Evolutionary conservation across 2,113 vertebrate species (phyloP).

Genomic region (Antechinus flavipes): DNA sequence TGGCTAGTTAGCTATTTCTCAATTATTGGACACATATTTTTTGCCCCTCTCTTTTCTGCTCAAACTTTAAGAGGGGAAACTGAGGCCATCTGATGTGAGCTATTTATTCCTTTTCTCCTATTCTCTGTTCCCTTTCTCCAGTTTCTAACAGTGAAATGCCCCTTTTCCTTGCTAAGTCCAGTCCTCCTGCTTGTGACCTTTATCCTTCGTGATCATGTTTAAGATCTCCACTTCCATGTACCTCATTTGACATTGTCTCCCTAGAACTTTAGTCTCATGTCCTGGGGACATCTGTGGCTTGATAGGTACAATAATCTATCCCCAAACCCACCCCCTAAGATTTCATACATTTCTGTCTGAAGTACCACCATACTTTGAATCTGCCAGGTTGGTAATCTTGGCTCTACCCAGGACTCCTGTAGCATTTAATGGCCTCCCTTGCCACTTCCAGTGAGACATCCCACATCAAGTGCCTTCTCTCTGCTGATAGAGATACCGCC

Average conservation of each 20-base stretch:
- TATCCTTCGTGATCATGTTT: background rate
- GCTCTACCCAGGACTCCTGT: background rate
- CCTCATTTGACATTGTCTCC: background rate
- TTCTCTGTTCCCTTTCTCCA: background rate
- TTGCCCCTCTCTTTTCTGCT: background rate
- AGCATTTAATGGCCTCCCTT: background rate
- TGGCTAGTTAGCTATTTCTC: background rate
- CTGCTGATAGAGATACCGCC: background rate
- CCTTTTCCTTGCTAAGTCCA: background rate
- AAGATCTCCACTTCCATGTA: background rate
- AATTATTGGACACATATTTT: background rate
- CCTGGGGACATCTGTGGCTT: background rate
- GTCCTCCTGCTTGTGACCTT: background rate
- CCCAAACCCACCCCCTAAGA: background rate
- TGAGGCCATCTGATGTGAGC: background rate
- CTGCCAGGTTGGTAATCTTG: background rate
- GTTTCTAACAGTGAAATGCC: background rate
- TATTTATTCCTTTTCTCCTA: background rate
- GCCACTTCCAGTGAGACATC: background rate
- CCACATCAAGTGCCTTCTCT: background rate
- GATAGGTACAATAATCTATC: background rate
- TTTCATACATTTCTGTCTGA: background rate
- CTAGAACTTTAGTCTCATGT: background rate
- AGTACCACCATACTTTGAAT: background rate
- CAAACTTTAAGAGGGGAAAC: background rate